Base-by-base conservation (phyloP, 2,888 invertebrate genomes). In the Crepidodera aurea region DNA sequence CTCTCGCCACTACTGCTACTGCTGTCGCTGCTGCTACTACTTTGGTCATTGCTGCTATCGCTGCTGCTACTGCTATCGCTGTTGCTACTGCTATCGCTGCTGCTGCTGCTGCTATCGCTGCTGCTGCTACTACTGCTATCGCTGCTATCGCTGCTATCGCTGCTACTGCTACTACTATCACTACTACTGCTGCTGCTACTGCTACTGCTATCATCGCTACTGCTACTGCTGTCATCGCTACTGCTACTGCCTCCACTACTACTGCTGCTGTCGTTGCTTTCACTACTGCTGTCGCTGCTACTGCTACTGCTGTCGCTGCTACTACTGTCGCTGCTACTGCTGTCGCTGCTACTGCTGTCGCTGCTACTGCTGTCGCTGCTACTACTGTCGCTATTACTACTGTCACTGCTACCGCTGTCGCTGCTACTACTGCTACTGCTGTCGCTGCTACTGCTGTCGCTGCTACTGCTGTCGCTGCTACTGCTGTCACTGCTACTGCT, bases 321-420 rank as follows among this genome's bases (percentile, higher is more conserved):
- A 22, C 44, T 44, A 16, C 44, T 44, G 1, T 34, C 34, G n/a
- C 44, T 44, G 7, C 19, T 42, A 18, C 40, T 40, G 40, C 13
- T 8, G 12, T 16, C 12, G 22, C 22, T 22, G 12, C 44, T 44
- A n/a, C 44, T 44, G 10, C 22, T 22, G 4, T n/a, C n/a, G n/a
- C 22, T 44, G 22, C 22, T 19, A n/a, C 22, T 25, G 22, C 44
- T 44, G 6, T 12, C 12, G 19, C 15, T 16, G 6, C 44, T 19
- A 13, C 22, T 44, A 10, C 12, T 4, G 13, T 12, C 12, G 10
- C 13, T 13, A 12, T 12, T 34, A 4, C 34, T 13, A 13, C 34
- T 34, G 10, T 12, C 12, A 4, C 3, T 2, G 6, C 34, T 34
- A 6, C n/a, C 12, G 6, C 34, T 34, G 12, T 6, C 34, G 2